Evolutionary conservation across 1,140 invertebrate species (phyloP).

Genomic region (Habropoda laboriosa): DNA sequence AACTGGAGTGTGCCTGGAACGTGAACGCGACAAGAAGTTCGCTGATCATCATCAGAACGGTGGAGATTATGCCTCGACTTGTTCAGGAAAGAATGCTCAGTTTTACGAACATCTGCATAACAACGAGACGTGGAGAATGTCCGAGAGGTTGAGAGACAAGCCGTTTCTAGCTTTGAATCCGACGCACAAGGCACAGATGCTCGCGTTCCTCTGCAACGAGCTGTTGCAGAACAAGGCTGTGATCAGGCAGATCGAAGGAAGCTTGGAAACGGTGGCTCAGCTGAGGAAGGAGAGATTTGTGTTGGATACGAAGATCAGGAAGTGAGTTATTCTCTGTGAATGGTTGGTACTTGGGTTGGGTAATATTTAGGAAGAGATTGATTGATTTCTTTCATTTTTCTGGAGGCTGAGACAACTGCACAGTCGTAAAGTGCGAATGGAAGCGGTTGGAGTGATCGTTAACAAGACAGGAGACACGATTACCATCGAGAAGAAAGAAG

Average conservation of each 20-base stretch:
- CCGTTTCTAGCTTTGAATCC: slow-evolving; percentile 94
- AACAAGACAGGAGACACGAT: slow-evolving; percentile 79
- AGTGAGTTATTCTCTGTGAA: slow-evolving; percentile 83
- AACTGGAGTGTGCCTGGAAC: slow-evolving; percentile 88
- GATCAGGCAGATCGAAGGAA: slow-evolving; percentile 89
- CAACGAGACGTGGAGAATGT: slow-evolving; percentile 89
- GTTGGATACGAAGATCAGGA: slow-evolving; percentile 93
- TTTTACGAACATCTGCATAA: slow-evolving; percentile 90
- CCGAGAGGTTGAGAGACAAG: slow-evolving; percentile 88
- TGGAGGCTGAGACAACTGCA: slow-evolving; percentile 87
- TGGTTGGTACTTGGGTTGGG: too few species aligned
- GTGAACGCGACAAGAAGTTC: slow-evolving; percentile 88
- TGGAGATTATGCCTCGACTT: slow-evolving; percentile 84
- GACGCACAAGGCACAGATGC: slow-evolving; percentile 92
- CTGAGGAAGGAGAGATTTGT: slow-evolving; percentile 91
- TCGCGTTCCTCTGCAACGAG: slow-evolving; percentile 96
- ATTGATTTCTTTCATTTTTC: slow-evolving; percentile 17
- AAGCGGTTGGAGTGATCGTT: slow-evolving; percentile 84
- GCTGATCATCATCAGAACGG: slow-evolving; percentile 91
- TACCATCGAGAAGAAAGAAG: slow-evolving; percentile 79
- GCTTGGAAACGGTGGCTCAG: slow-evolving; percentile 88
- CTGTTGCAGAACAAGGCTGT: slow-evolving; percentile 95
- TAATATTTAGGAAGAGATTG: background rate
- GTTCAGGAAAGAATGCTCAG: slow-evolving; percentile 87
- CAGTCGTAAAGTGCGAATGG: slow-evolving; percentile 88